Evolutionary conservation across 1,140 invertebrate genomes (phyloP), one percentile per base, ranked within the genome.

Genomic region (Augochlora pura): DNA sequence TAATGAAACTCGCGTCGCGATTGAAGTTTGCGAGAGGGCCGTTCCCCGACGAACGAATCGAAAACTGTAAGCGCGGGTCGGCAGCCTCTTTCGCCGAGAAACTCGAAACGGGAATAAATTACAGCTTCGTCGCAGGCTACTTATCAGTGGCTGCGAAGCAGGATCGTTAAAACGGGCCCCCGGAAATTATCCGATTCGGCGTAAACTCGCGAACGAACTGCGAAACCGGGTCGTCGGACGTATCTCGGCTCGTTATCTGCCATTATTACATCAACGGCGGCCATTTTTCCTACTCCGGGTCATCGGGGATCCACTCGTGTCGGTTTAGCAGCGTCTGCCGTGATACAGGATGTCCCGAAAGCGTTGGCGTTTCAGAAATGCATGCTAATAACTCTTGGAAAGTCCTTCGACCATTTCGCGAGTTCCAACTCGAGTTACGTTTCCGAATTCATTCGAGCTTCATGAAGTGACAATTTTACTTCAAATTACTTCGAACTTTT

Each of bases 131-230:
- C 54, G n/a, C 21, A 57, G n/a, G 54, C 21, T n/a, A 21, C 54
- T 57, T 57, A 57, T 57, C 54, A 57, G 54, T 23, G 54, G 18
- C 54, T n/a, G 4, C 54, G 54, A 57, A n/a, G 21, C 54, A n/a
- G n/a, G 54, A 57, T 57, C 54, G 54, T 57, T 57, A 57, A 57
- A n/a, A 21, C 54, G 18, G n/a, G 54, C 6, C 21, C 6, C 21
- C 54, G 54, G 54, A 57, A 57, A n/a, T 57, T 57, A 57, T 57
- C 21, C 54, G 54, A 57, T 57, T 57, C 54, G 54, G n/a, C 54
- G 54, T 57, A n/a, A 57, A 57, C 54, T 57, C 21, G 21, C 21
- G 54, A 57, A 57, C 21, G 54, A 57, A 57, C 54, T 57, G 18
- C 18, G 54, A 57, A 57, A 57, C 54, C 54, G 54, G 18, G 54